These are phyloP conservation scores for Agapostemon virescens DNA, from an alignment of 2,888 invertebrate species.

Conservation along the genomic window DNA sequence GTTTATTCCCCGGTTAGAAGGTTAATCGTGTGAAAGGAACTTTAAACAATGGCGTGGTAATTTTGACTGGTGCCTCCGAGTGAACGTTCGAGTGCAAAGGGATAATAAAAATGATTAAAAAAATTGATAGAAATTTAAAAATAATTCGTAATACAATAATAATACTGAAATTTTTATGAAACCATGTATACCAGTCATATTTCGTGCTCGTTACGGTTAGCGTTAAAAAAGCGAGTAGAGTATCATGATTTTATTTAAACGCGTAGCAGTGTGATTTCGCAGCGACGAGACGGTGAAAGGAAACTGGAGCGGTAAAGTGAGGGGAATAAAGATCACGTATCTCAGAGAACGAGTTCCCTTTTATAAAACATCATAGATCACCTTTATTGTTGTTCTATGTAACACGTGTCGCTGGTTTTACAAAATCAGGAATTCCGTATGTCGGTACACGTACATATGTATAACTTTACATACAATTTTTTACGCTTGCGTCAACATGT, in stretches of 20 bases:
- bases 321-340: constrained; percentile 49
- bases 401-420: constrained; percentile 71
- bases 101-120: no score
- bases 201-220: no score
- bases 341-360: constrained; percentile 53
- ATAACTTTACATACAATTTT: constrained; percentile 51
- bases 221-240: no score
- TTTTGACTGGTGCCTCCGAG: no score
- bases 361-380: constrained; percentile 69
- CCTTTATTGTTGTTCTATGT: constrained; percentile 69
- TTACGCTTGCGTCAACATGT: constrained; percentile 41
- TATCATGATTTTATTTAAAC: neutral
- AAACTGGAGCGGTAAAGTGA: neutral
- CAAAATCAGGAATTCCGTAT: constrained; percentile 74
- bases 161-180: no score
- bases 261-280: neutral
- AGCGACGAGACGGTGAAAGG: neutral
- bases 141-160: no score
- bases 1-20: no score
- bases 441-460: constrained; percentile 59
- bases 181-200: no score
- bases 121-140: no score
- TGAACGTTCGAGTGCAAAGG: no score
- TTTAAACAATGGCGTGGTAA: no score
- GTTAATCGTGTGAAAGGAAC: no score